Base-by-base conservation (phyloP, 2,888 invertebrate genomes). In the Noctua pronuba region DNA sequence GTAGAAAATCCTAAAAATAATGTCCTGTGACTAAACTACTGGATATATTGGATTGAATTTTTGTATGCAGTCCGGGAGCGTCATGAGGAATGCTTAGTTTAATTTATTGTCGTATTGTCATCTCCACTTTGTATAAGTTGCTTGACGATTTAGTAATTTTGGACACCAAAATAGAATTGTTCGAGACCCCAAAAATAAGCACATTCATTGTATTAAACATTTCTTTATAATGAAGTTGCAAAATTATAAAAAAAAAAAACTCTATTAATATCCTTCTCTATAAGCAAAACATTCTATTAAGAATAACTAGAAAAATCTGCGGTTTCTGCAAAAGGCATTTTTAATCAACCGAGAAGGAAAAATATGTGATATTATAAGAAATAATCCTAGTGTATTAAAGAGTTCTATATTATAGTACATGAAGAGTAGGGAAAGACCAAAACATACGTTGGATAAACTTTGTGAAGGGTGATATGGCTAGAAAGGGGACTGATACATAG, bases 311-410 rank as follows among this genome's bases (percentile, higher is more conserved):
- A 65, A 77, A 52, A 82, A 16, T 7, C 28, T 73, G 84, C 70
- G 82, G 82, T 84, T 41, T 8, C 66, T 82, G 84, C 41, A 1
- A 1, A 31, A 49, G 82, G 74, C 73, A 28, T 79, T 84, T 80
- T 73, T 66, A 79, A 84, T 84, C 65, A 62, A 52, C 58, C 21
- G 28, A 8, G 6, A 2, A 67, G 10, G 55, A 28, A 73, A 72
- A 66, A 55, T 41, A 8, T 71, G 46, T 62, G n/a, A n/a, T 24
- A 52, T 75, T 65, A 76, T 24, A 67, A 55, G n/a, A 62, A 75
- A 41, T n/a, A 28, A 58, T 7, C 28, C 4, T 44, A 8, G 52
- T 77, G 5, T 28, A 18, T 35, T 35, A 10, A 60, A 60, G 0
- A 60, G 28, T 28, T 35, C 7, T 46, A 10, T 18, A 38, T 52